Evolutionary conservation across 2,888 invertebrate species (phyloP).

Genomic region (Holacanthella duospinosa): DNA sequence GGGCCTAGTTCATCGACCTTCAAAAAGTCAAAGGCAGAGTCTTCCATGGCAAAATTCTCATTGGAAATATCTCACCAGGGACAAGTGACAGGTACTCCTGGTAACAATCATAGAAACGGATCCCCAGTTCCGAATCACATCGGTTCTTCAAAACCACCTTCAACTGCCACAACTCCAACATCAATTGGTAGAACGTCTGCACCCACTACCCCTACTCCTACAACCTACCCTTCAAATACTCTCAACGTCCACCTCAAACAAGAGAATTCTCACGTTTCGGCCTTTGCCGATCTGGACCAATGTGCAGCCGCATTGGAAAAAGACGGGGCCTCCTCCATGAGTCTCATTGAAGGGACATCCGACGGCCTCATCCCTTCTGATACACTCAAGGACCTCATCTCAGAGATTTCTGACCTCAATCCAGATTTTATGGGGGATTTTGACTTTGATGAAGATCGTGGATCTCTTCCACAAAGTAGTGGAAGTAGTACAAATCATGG

Average conservation of each 20-base stretch:
- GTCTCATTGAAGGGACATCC: slow-evolving; percentile 72
- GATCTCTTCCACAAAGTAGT: background rate
- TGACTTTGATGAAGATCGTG: slow-evolving; percentile 55
- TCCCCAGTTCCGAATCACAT: background rate
- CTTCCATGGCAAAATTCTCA: slow-evolving; percentile 63
- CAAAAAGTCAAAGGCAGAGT: slow-evolving; percentile 38
- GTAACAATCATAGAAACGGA: background rate
- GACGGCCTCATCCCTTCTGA: slow-evolving; percentile 64
- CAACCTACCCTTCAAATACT: slow-evolving; percentile 7
- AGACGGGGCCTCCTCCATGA: slow-evolving; percentile 54
- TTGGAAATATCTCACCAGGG: slow-evolving; percentile 85
- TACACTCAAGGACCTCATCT: slow-evolving; percentile 74
- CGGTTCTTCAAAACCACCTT: background rate
- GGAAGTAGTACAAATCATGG: background rate
- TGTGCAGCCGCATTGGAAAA: slow-evolving; percentile 77
- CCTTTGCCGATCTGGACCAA: slow-evolving; percentile 73
- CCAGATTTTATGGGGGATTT: slow-evolving; percentile 72
- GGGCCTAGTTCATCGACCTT: background rate
- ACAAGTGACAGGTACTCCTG: slow-evolving; percentile 56
- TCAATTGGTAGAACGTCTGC: too few relatives aligned
- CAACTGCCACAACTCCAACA: slow-evolving; percentile 6
- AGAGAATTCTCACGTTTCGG: slow-evolving; percentile 49
- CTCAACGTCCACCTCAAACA: slow-evolving; percentile 60
- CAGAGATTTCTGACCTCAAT: slow-evolving; percentile 70
- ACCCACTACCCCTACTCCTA: slow-evolving; percentile 12